Base-by-base conservation (phyloP, 2,113 vertebrate species). In the Tetrax tetrax region DNA sequence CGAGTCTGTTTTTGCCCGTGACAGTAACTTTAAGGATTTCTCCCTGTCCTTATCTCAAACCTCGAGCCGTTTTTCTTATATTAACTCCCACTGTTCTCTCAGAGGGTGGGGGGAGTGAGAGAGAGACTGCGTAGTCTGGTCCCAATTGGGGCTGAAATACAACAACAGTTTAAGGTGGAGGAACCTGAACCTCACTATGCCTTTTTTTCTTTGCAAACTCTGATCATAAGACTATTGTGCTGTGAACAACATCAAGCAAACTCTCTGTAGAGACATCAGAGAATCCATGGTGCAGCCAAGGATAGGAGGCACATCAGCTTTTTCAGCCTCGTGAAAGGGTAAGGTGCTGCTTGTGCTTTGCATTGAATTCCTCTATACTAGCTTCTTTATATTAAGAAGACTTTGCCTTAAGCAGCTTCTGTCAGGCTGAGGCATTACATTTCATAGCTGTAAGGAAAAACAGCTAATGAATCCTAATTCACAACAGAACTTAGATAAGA, bases 321-420 rank as follows among this genome's bases (percentile, higher is more conserved):
- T 90, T 54, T 54, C 14, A 90, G 14, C 6, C 41, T 83, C 10
- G 2, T 93, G 41, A 48, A 61, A 82, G 27, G 2, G 16, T 31
- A 75, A 50, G 8, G 4, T 53, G 7, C 8, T 87, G 25, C 14
- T 61, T 68, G 19, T 35, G 16, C 19, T 86, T 75, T 64, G 17
- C 0, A 0, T 14, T 78, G 29, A 70, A 75, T 53, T 56, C 9
- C 12, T n/a, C 12, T 65, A 6, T 20, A 28, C 54, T 38, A 71
- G 23, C 7, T 68, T 86, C 14, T 2, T 41, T 50, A 7, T 23
- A 41, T 29, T 64, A 33, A 29, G 22, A 69, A 38, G 31, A 20
- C 14, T 38, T 77, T 61, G 7, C 9, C 78, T 53, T 41, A 59
- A 66, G 7, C 13, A 87, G 24, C 6, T 79, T 82, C 78, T 53